Percentiles rank a stretch among this genome's conserved stretches.
Conservation (phyloP, 2,888 invertebrate genomes). For the Aspidiotus destructor region DNA sequence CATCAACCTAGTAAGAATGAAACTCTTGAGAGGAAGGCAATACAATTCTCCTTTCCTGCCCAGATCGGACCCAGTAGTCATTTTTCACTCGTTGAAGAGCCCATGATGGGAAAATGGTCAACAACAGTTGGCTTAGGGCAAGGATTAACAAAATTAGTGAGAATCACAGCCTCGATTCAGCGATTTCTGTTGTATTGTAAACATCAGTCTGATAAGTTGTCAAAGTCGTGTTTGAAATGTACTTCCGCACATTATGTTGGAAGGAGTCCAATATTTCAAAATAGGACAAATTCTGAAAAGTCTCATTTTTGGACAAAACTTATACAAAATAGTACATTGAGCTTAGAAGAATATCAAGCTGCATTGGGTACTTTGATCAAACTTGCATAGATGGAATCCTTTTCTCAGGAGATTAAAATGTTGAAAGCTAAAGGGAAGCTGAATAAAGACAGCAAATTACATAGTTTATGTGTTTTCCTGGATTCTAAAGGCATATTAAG, state of each 20-base stretch:
- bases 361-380: neutral
- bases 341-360: neutral
- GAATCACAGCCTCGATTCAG: neutral
- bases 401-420: neutral
- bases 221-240: no score
- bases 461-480: slow-evolving; percentile 34
- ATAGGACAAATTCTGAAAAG: neutral
- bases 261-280: no score
- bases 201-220: no score
- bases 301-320: neutral
- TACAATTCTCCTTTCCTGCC: neutral
- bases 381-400: neutral
- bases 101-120: neutral
- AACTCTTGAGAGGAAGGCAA: neutral
- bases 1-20: neutral
- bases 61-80: neutral
- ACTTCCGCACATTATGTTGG: no score
- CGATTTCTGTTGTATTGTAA: neutral
- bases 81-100: neutral
- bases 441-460: neutral
- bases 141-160: neutral
- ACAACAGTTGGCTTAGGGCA: no score
- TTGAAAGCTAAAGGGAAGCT: neutral
- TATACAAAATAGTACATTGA: no score
- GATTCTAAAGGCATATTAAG: slow-evolving; percentile 34